Conservation (phyloP, 2,888 invertebrate species). For the Trilocha varians region DNA sequence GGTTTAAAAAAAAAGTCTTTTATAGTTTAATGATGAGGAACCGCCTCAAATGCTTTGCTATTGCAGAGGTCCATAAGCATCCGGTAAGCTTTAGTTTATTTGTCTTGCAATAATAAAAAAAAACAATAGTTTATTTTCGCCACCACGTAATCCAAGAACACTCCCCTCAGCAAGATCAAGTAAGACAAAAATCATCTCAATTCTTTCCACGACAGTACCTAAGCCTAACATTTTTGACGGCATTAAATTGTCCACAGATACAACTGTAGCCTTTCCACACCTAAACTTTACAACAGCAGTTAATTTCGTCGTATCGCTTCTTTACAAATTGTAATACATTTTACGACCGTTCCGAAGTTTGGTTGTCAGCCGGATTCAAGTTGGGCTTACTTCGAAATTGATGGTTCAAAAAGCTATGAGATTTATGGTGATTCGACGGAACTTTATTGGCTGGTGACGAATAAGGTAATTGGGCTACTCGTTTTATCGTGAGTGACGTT, state of each 20-base stretch:
- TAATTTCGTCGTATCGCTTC: slow-evolving; percentile 49
- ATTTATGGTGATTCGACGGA: background rate
- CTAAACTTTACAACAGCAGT: slow-evolving; percentile 40
- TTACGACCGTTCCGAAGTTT: slow-evolving; percentile 11
- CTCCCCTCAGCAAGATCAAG: too few species aligned
- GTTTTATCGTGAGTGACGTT: background rate
- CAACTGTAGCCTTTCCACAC: slow-evolving; percentile 12
- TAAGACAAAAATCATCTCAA: too few species aligned
- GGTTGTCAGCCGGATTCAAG: background rate
- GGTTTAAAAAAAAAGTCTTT: too few species aligned
- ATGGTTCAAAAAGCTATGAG: background rate
- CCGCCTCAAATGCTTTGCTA: too few species aligned
- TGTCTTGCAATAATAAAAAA: too few species aligned
- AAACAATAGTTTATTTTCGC: too few species aligned
- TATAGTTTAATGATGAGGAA: too few species aligned
- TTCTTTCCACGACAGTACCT: slow-evolving; percentile 14
- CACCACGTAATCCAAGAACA: too few species aligned
- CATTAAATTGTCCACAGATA: slow-evolving; percentile 17
- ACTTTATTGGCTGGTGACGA: background rate
- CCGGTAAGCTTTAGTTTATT: too few species aligned
- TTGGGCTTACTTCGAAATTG: background rate
- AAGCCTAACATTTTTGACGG: slow-evolving; percentile 19
- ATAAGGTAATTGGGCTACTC: background rate
- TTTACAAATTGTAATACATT: slow-evolving; percentile 25
- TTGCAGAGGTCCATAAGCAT: too few species aligned